phyloP scores from a whole-genome alignment of 2,888 invertebrate genomes.

The Drosophila algonquin region DNA sequence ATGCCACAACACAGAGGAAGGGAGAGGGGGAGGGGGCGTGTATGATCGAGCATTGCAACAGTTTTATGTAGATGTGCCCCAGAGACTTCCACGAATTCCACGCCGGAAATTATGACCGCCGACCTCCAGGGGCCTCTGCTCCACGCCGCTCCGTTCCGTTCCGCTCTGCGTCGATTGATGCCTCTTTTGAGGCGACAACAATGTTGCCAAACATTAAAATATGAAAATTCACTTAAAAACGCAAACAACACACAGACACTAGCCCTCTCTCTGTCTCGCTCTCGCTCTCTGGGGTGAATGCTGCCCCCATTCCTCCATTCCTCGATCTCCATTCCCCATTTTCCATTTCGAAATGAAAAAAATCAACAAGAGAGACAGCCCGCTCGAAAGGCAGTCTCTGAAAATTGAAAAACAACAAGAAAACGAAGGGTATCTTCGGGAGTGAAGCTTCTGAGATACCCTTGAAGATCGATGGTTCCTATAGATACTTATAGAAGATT shows the following conservation, averaged over 20 bases:
- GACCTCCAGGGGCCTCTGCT: constrained; percentile 55
- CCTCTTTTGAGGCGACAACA: constrained; percentile 68
- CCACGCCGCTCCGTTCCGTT: not conserved
- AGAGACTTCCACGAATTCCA: constrained; percentile 78
- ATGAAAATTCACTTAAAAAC: constrained; percentile 80
- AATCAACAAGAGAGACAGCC: constrained; percentile 28
- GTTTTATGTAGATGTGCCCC: constrained; percentile 47
- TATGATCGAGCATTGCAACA: constrained; percentile 13
- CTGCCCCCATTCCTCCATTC: not conserved
- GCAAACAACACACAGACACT: constrained; percentile 62
- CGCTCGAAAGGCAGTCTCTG: constrained; percentile 37
- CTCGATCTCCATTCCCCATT: not conserved
- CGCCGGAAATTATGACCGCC: constrained; percentile 79
- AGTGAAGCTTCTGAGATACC: not conserved
- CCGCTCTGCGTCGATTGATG: not conserved
- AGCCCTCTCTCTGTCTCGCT: constrained; percentile 20
- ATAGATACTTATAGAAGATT: not conserved
- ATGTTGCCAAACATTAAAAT: constrained; percentile 79
- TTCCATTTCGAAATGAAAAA: constrained; percentile 34
- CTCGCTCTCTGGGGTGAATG: not conserved
- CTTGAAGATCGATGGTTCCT: not conserved
- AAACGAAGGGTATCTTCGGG: constrained; percentile 5
- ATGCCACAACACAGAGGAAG: constrained; percentile 21
- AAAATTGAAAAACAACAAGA: constrained; percentile 51
- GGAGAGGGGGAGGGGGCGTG: not conserved